Percentiles rank a stretch among this genome's conserved stretches.
phyloP scores from a whole-genome alignment of 2,797 vertebrate genomes.

The Sebastes kiyomatsui region DNA sequence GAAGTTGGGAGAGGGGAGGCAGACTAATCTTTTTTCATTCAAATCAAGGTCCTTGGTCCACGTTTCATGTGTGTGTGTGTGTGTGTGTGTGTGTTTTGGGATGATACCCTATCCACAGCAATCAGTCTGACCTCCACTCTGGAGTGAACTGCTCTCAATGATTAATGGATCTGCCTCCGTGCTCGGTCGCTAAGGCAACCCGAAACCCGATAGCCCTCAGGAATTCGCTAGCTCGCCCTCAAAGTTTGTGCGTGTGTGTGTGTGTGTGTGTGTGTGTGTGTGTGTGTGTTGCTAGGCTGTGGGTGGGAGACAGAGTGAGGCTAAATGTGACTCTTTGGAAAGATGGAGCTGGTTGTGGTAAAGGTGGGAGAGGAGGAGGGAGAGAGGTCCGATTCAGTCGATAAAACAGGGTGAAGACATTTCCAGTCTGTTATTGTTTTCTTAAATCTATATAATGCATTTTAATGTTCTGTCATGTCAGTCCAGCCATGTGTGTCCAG shows the following conservation, averaged over 20 bases:
- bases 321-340: conserved; percentile 63
- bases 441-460: neutral
- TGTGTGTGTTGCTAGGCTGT: conserved; percentile 50
- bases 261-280: conserved; percentile 28
- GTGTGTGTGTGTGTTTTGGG: conserved; percentile 77
- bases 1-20: conserved; percentile 53
- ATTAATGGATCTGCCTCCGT: conserved; percentile 99
- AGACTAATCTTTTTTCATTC: conserved; percentile 94
- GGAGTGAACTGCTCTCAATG: conserved; percentile 96
- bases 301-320: conserved; percentile 56
- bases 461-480: conserved; percentile 5
- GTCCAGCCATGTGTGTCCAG: neutral
- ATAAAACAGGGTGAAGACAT: conserved; percentile 27
- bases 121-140: conserved; percentile 99
- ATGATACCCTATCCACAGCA: conserved; percentile 99
- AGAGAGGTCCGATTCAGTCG: conserved; percentile 21
- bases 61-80: conserved; percentile 1
- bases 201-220: conserved; percentile 95
- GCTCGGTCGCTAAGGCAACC: conserved; percentile 96
- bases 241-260: conserved; percentile 65
- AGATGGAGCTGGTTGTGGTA: conserved; percentile 67
- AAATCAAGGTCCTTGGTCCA: conserved; percentile 84
- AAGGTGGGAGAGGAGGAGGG: conserved; percentile 46
- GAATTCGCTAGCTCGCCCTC: conserved; percentile 91
- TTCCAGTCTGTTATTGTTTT: conserved; percentile 13